A percentile compares a stretch with the other conserved stretches of the same genome.
Conservation (phyloP, 2,797 vertebrate species). For the Liasis olivaceus region DNA sequence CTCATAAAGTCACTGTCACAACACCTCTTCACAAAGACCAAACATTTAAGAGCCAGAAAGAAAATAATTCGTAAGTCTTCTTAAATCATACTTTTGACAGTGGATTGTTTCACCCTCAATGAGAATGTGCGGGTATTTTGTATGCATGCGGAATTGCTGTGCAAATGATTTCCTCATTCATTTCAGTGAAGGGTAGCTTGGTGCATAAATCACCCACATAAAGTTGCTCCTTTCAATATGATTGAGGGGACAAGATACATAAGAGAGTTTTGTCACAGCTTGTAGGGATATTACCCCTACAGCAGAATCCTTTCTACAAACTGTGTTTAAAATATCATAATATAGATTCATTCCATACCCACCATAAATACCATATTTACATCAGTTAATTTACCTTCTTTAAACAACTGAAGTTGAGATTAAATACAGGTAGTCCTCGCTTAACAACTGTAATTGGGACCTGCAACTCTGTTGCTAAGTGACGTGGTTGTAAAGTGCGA, state of each 20-base stretch:
- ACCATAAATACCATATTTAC: neutral
- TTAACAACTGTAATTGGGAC: too few relatives aligned
- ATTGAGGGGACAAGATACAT: neutral
- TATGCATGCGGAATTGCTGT: neutral
- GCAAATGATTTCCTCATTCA: neutral
- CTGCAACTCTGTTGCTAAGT: too few relatives aligned
- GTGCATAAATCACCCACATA: neutral
- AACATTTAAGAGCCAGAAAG: constrained; percentile 84
- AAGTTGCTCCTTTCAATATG: neutral
- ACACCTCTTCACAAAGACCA: constrained; percentile 81
- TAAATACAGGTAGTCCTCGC: neutral
- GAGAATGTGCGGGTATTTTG: neutral
- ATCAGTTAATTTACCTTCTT: neutral
- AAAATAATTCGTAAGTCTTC: constrained; percentile 88
- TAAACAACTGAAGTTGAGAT: neutral
- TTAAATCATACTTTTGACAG: fast-evolving
- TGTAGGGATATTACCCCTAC: neutral
- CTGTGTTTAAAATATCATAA: neutral
- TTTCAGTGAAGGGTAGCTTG: neutral
- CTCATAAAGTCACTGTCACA: constrained; percentile 83
- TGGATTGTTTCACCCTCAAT: neutral
- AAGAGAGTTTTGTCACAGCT: neutral
- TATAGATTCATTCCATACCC: neutral
- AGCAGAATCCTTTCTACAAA: neutral
- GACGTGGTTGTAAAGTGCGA: too few relatives aligned